Percentiles rank a stretch among this genome's conserved stretches.
Conservation (phyloP, 2,888 invertebrate species). For the Agrotis segetum region DNA sequence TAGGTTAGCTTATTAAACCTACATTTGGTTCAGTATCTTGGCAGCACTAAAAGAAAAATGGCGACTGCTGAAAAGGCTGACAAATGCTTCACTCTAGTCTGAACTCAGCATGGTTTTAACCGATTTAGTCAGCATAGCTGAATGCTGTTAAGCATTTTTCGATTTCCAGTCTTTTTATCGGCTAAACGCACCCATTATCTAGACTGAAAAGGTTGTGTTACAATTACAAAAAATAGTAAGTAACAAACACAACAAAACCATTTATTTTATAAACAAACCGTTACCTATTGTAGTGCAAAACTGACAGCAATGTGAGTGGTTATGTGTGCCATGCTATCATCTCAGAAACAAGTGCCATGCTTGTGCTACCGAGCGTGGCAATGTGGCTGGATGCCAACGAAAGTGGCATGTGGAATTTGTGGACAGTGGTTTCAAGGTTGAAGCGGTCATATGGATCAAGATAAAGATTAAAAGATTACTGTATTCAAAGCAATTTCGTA, state of each 20-base stretch:
- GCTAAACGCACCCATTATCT: too few species aligned
- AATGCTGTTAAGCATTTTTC: too few species aligned
- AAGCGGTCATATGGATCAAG: background rate
- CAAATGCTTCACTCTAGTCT: too few species aligned
- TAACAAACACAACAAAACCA: background rate
- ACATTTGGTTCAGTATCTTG: too few species aligned
- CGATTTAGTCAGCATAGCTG: too few species aligned
- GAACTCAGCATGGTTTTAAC: too few species aligned
- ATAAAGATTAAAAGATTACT: background rate
- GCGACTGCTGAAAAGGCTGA: too few species aligned
- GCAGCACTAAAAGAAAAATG: too few species aligned
- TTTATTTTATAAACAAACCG: conserved; percentile 2
- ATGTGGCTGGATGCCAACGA: conserved; percentile 20
- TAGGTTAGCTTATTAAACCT: background rate
- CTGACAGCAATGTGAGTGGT: conserved; percentile 28
- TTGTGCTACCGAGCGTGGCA: conserved; percentile 28
- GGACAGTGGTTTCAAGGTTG: background rate
- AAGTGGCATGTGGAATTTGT: conserved; percentile 9
- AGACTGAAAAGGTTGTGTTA: background rate
- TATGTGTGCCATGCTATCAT: conserved; percentile 33
- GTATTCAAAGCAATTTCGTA: background rate
- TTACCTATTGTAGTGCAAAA: conserved; percentile 31
- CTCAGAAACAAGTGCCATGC: conserved; percentile 20
- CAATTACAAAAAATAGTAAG: conserved; percentile 3
- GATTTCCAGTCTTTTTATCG: too few species aligned